Conservation (phyloP, 2,113 vertebrate genomes). For the Condylura cristata region DNA sequence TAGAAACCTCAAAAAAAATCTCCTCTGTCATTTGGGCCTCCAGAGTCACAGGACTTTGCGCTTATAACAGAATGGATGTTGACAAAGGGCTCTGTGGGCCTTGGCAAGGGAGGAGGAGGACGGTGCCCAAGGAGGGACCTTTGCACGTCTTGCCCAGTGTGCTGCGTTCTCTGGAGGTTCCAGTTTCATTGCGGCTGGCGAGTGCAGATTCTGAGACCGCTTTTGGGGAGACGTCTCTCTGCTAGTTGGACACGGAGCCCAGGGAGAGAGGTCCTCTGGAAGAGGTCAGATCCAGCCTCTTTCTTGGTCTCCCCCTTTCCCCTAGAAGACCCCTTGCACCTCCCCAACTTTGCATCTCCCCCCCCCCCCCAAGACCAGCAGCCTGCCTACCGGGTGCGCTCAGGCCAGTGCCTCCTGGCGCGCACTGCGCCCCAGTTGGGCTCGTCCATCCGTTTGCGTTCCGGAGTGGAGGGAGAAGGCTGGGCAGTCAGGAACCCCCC, state of each 20-base stretch:
- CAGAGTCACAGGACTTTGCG: background rate
- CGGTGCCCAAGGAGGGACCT: background rate
- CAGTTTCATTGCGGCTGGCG: background rate
- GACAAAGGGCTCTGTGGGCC: background rate
- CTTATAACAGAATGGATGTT: background rate
- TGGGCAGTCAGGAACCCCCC: background rate
- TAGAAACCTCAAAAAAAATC: slow-evolving; percentile 45
- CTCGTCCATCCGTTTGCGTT: background rate
- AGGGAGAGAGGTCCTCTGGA: background rate
- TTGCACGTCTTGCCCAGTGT: background rate
- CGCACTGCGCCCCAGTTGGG: background rate
- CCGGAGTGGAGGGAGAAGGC: background rate
- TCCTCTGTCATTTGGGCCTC: background rate
- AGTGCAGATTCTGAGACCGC: background rate
- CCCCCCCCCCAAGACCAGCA: background rate
- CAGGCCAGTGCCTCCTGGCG: accelerated
- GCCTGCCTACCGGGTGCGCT: accelerated
- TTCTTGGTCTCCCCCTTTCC: background rate
- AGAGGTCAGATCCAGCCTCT: background rate
- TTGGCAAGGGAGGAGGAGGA: background rate
- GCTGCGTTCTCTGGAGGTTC: background rate
- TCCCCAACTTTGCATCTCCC: background rate
- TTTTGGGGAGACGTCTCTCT: background rate
- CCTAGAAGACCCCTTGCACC: background rate
- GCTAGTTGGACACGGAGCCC: background rate